These are phyloP conservation scores for Apis mellifera DNA, from an alignment of 1,140 invertebrate genomes.

Conservation along the genomic window Amel_HAv3.1 CM009933.2:4412001-4412500, in stretches of 20 bases:
- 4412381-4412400: slow-evolving; percentile 16
- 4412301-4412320: not conserved
- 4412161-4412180: slow-evolving; percentile 41
- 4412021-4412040: slow-evolving; percentile 61
- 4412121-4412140: slow-evolving; percentile 42
- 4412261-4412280: not conserved
- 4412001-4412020: slow-evolving; percentile 51
- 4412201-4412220: slow-evolving; percentile 20
- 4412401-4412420: slow-evolving; percentile 12
- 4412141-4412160: slow-evolving; percentile 56
- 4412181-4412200: not conserved
- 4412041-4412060: slow-evolving; percentile 52
- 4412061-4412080: slow-evolving; percentile 50
- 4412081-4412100: slow-evolving; percentile 19
- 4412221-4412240: not conserved
- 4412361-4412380: not conserved
- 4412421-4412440: not conserved
- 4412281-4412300: not conserved
- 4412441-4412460: slow-evolving; percentile 28
- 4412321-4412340: not conserved
- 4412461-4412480: not conserved
- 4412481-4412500: not conserved
- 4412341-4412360: not conserved
- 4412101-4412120: slow-evolving; percentile 59
- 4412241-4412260: slow-evolving; percentile 4